phyloP scores from a whole-genome alignment of 2,113 vertebrate species.

The Rhodinocichla rosea region DNA sequence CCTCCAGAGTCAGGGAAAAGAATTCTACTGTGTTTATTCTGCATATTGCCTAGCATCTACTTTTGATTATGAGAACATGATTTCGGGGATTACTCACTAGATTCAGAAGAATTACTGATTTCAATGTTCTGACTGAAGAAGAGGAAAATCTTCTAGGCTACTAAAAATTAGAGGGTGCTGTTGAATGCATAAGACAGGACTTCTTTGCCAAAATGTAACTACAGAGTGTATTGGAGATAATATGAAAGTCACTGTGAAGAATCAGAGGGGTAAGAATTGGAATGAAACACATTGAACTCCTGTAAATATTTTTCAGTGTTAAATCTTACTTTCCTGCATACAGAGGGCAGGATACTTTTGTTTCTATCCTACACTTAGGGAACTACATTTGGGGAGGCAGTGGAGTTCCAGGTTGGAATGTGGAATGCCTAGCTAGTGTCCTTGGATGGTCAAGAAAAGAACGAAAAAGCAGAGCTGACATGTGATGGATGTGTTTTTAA shows the following conservation, averaged over 20 bases:
- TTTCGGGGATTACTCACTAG: neutral
- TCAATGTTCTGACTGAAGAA: neutral
- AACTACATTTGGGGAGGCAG: neutral
- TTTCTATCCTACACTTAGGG: neutral
- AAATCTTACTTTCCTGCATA: neutral
- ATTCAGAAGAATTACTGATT: slow-evolving; percentile 17
- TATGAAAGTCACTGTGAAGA: neutral
- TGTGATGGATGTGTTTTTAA: neutral
- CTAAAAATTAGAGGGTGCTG: neutral
- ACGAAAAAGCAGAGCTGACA: neutral
- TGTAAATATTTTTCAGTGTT: neutral
- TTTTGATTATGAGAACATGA: neutral
- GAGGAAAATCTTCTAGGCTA: neutral
- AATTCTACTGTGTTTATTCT: slow-evolving; percentile 7
- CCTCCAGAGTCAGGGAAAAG: neutral
- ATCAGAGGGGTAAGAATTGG: neutral
- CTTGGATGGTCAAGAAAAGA: neutral
- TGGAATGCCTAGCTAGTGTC: neutral
- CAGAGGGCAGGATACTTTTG: neutral
- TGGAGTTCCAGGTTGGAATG: neutral
- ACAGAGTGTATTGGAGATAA: neutral
- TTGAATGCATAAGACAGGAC: neutral
- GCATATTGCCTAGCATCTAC: neutral
- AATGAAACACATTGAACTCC: neutral
- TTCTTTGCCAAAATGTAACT: neutral